Conservation (phyloP, 2,113 vertebrate species). For the Sinosuthora webbiana region DNA sequence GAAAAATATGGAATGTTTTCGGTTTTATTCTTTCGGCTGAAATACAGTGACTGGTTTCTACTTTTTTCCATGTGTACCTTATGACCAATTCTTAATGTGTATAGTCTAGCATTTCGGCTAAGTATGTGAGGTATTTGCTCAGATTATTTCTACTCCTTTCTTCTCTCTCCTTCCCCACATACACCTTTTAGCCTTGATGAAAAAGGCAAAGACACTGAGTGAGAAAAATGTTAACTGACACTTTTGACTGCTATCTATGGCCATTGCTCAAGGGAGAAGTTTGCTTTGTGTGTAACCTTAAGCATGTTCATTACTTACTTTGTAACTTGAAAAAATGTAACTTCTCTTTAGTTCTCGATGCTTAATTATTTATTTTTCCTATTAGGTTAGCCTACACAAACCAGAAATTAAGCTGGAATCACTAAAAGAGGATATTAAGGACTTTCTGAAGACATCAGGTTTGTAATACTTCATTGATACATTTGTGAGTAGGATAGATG, state of each 20-base stretch:
- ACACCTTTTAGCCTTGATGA: background rate
- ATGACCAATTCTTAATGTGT: background rate
- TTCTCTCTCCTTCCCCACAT: background rate
- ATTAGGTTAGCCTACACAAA: constrained; percentile 88
- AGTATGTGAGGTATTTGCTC: background rate
- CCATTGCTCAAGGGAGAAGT: background rate
- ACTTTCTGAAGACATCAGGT: constrained; percentile 91
- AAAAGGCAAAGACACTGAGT: background rate
- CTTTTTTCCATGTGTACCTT: background rate
- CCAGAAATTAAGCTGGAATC: constrained; percentile 91
- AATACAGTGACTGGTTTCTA: background rate
- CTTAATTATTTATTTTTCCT: background rate
- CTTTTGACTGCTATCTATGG: background rate
- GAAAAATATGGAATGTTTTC: background rate
- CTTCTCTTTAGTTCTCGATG: background rate
- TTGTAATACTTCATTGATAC: constrained; percentile 7
- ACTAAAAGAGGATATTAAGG: constrained; percentile 91
- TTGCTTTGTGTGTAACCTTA: background rate
- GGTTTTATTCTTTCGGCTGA: background rate
- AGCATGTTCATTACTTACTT: background rate
- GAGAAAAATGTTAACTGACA: background rate
- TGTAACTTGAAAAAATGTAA: background rate
- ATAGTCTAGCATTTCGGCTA: background rate
- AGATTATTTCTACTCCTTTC: background rate
- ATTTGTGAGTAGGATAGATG: background rate